phyloP scores from a whole-genome alignment of 2,797 vertebrate species.

The Menidia menidia region DNA sequence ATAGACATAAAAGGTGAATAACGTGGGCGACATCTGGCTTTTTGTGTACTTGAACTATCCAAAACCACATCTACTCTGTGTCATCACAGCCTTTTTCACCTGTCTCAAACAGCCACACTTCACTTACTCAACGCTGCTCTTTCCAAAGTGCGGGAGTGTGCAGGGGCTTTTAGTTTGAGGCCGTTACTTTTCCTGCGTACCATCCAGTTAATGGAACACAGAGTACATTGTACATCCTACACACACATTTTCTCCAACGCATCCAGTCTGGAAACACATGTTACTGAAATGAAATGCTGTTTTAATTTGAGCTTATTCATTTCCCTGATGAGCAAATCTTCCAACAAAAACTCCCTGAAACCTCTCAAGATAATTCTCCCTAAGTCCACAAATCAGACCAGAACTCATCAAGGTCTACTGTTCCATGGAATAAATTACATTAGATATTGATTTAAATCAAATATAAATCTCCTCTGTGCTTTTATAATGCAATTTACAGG shows the following conservation, averaged over 20 bases:
- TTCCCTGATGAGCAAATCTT: slow-evolving; percentile 17
- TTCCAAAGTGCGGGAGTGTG: slow-evolving; percentile 18
- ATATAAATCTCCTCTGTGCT: slow-evolving; percentile 14
- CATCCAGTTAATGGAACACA: slow-evolving; percentile 25
- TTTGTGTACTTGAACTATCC: slow-evolving; percentile 5
- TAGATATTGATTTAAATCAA: slow-evolving; percentile 16
- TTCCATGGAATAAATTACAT: slow-evolving; percentile 13
- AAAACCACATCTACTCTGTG: slow-evolving; percentile 14
- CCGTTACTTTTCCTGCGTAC: slow-evolving; percentile 23
- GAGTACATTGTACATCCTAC: neutral
- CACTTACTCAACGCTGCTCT: slow-evolving; percentile 5
- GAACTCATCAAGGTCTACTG: slow-evolving; percentile 6
- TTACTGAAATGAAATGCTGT: slow-evolving; percentile 21
- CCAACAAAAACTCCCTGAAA: slow-evolving; percentile 20
- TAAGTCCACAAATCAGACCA: slow-evolving; percentile 26
- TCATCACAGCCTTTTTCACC: slow-evolving; percentile 22
- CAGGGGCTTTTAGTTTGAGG: neutral
- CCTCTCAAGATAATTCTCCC: slow-evolving; percentile 10
- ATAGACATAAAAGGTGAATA: slow-evolving; percentile 20
- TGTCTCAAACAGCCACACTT: neutral
- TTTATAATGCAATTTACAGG: slow-evolving; percentile 9
- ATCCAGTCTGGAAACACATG: slow-evolving; percentile 8
- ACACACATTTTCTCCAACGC: slow-evolving; percentile 4
- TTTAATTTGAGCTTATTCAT: slow-evolving; percentile 30
- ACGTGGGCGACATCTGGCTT: slow-evolving; percentile 40